These are phyloP conservation scores for Geodia barretti DNA, from an alignment of 37 sponge, comb jelly and placozoan genomes.

Conservation along the genomic window DNA sequence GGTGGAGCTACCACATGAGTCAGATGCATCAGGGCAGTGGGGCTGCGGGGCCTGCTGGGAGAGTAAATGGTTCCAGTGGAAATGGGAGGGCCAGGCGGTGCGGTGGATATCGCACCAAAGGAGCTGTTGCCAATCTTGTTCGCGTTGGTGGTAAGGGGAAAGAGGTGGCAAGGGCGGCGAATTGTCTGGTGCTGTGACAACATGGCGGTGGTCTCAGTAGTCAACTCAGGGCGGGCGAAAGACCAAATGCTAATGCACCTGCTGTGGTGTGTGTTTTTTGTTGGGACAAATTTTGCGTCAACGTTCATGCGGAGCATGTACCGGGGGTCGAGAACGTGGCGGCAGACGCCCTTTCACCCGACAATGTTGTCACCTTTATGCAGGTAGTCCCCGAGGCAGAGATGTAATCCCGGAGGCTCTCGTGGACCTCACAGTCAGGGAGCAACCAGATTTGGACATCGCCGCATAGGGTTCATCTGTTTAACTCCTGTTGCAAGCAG, in stretches of 20 bases:
- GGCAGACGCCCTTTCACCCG: conserved; percentile 49
- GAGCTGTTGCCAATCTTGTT: not conserved
- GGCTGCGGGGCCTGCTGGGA: too few relatives aligned
- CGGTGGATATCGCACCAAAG: too few relatives aligned
- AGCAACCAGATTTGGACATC: conserved; percentile 38
- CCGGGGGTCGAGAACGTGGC: conserved; percentile 21
- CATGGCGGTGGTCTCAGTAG: conserved; percentile 37
- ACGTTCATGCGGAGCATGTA: too few relatives aligned
- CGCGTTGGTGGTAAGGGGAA: conserved; percentile 31
- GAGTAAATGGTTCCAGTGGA: too few relatives aligned
- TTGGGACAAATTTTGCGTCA: too few relatives aligned
- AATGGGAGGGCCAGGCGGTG: too few relatives aligned
- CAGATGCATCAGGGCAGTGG: too few relatives aligned
- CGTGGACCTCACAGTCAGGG: conserved; percentile 1
- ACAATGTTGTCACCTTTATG: not conserved
- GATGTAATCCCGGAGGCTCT: conserved; percentile 13
- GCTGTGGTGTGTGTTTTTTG: too few relatives aligned
- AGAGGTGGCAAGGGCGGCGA: conserved; percentile 2
- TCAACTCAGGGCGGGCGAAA: conserved; percentile 16
- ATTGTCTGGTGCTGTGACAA: conserved; percentile 50
- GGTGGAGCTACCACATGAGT: too few relatives aligned
- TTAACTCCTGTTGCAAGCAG: conserved; percentile 13
- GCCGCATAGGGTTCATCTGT: conserved; percentile 35
- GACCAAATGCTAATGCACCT: conserved; percentile 32
- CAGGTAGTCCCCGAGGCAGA: conserved; percentile 1